Evolutionary conservation across 2,888 invertebrate species (phyloP).

Genomic region (Pseudolycoriella hygida): DNA sequence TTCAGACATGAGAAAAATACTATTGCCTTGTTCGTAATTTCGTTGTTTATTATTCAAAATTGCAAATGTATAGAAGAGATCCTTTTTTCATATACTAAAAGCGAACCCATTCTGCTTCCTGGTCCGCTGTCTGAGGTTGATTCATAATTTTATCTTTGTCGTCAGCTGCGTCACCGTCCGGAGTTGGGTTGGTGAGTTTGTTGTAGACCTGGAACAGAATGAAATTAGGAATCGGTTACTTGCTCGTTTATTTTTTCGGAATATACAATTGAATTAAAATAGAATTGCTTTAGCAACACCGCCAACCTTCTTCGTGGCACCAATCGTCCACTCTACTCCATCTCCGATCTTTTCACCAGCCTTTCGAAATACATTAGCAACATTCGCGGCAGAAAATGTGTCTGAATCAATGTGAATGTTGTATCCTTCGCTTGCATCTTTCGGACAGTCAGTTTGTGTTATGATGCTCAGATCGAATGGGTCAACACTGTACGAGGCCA

Average conservation of each 20-base stretch:
- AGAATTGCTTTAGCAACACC: slow-evolving; percentile 9
- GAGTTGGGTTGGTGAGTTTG: slow-evolving; percentile 5
- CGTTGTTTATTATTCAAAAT: no score
- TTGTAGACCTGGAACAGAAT: slow-evolving; percentile 9
- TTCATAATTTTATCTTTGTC: not conserved
- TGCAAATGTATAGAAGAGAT: no score
- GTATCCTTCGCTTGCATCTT: slow-evolving; percentile 35
- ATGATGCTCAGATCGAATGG: slow-evolving; percentile 60
- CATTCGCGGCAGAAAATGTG: slow-evolving; percentile 55
- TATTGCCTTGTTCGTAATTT: no score
- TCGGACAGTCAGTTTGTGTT: slow-evolving; percentile 50
- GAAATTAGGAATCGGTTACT: not conserved
- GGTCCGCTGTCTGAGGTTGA: slow-evolving; percentile 4
- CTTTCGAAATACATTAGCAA: slow-evolving; percentile 51
- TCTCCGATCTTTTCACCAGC: slow-evolving; percentile 54
- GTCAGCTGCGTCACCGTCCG: not conserved
- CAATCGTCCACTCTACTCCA: slow-evolving; percentile 51
- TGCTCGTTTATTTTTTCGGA: not conserved
- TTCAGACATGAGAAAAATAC: no score
- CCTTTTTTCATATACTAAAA: slow-evolving; percentile 4
- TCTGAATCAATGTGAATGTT: slow-evolving; percentile 58
- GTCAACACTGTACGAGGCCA: slow-evolving; percentile 49
- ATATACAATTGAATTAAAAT: slow-evolving; percentile 7
- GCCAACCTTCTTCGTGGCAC: slow-evolving; percentile 45
- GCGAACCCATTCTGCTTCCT: slow-evolving; percentile 11